Conservation (phyloP, 2,113 vertebrate species). For the Mellivora capensis region DNA sequence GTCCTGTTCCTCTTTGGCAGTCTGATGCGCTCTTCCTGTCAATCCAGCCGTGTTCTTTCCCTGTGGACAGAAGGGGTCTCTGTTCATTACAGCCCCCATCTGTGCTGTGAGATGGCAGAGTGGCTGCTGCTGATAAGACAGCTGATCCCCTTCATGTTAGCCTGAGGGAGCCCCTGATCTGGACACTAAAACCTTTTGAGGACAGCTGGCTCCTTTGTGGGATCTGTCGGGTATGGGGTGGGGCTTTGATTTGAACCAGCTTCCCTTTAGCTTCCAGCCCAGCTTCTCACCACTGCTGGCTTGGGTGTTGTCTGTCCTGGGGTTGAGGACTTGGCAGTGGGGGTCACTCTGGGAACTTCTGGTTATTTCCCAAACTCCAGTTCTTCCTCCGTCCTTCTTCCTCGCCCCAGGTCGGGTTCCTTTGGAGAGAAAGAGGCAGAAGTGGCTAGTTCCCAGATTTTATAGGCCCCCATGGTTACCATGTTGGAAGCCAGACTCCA, state of each 20-base stretch:
- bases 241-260: neutral
- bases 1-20: neutral
- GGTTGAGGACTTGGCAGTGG: neutral
- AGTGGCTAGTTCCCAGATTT: neutral
- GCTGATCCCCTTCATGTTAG: neutral
- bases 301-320: neutral
- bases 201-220: neutral
- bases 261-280: neutral
- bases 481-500: conserved; percentile 30
- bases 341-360: neutral
- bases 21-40: neutral
- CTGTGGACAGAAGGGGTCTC: neutral
- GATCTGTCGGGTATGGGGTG: neutral
- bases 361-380: neutral
- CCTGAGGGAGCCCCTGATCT: neutral
- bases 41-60: neutral
- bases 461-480: neutral
- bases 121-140: neutral
- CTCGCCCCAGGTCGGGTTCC: neutral
- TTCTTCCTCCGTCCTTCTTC: neutral
- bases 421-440: neutral
- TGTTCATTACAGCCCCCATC: neutral
- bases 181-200: neutral
- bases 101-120: neutral
- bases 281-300: neutral